These are phyloP conservation scores for Drosophila meridiana DNA, from an alignment of 2,888 invertebrate species.

Conservation along the genomic window DNA sequence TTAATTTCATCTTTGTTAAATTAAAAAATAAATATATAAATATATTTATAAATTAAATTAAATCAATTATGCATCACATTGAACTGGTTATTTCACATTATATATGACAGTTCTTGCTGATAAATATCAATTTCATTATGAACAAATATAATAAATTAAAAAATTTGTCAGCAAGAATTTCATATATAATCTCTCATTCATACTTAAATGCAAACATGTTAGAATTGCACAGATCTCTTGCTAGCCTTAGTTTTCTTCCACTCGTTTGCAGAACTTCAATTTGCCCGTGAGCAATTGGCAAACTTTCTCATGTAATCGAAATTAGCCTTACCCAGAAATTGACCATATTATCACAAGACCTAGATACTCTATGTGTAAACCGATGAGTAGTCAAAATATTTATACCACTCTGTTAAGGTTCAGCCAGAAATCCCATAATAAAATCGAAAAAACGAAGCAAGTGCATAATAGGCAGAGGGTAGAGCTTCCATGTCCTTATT, in stretches of 20 bases:
- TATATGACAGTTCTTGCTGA: too few species aligned
- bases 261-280: neutral
- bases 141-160: too few species aligned
- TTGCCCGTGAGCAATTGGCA: neutral
- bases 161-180: too few species aligned
- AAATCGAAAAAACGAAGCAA: neutral
- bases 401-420: neutral
- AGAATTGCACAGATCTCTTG: neutral
- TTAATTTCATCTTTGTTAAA: too few species aligned
- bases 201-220: too few species aligned
- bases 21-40: too few species aligned
- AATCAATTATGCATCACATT: too few species aligned
- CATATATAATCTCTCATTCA: too few species aligned
- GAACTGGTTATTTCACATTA: too few species aligned
- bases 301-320: neutral
- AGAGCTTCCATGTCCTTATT: constrained; percentile 11
- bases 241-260: neutral
- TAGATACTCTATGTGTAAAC: neutral
- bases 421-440: neutral
- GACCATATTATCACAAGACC: neutral
- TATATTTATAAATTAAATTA: too few species aligned
- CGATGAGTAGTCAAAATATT: neutral
- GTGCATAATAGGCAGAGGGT: constrained; percentile 20
- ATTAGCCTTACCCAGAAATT: neutral
- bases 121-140: too few species aligned